Evolutionary conservation across 2,113 vertebrate genomes (phyloP).

Genomic region (Acanthochromis polyacanthus): DNA sequence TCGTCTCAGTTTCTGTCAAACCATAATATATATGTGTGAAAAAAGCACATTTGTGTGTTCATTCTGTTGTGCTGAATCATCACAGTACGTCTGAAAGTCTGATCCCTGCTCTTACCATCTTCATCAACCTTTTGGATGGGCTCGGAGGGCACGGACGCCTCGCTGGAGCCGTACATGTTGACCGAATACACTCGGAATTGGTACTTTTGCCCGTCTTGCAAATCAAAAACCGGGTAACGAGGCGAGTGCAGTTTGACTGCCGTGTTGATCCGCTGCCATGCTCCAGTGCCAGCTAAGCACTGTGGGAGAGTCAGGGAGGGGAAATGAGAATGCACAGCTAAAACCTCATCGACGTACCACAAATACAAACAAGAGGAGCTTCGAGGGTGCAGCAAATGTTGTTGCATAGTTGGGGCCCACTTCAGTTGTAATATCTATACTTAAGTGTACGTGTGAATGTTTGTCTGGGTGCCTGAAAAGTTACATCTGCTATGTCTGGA

Average conservation of each 20-base stretch:
- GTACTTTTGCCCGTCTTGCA: constrained; percentile 91
- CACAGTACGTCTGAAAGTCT: background rate
- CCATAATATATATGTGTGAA: too few relatives aligned
- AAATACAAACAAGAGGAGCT: background rate
- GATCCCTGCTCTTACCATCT: constrained; percentile 86
- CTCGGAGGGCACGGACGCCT: constrained; percentile 89
- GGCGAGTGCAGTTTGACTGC: constrained; percentile 91
- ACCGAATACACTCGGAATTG: constrained; percentile 92
- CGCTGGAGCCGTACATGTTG: constrained; percentile 91
- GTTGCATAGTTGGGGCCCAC: constrained; percentile 7
- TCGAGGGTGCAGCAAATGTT: background rate
- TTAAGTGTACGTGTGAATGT: background rate
- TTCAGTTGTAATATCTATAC: too few relatives aligned
- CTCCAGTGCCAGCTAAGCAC: constrained; percentile 91
- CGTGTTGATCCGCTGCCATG: constrained; percentile 93
- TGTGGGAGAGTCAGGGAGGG: constrained; percentile 67
- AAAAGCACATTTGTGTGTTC: too few relatives aligned
- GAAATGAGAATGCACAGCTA: constrained; percentile 21
- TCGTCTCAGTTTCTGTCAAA: too few relatives aligned
- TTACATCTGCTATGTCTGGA: too few relatives aligned
- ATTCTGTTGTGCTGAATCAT: background rate
- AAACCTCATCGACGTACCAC: constrained; percentile 27
- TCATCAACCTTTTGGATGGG: constrained; percentile 89
- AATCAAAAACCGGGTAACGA: constrained; percentile 93
- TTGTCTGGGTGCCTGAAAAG: background rate